These are phyloP conservation scores for Orthosia gothica DNA, from an alignment of 2,888 invertebrate genomes.

Conservation along the genomic window DNA sequence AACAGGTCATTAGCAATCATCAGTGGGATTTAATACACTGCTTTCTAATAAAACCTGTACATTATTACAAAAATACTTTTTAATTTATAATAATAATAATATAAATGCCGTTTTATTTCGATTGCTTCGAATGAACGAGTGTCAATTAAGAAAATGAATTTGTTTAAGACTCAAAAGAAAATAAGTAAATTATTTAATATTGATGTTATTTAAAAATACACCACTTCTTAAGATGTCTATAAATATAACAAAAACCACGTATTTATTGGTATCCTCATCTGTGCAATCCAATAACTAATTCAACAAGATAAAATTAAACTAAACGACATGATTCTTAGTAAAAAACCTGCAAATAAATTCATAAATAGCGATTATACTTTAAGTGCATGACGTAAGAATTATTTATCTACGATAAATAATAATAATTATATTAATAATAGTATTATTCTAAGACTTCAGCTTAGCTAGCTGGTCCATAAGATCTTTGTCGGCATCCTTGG, in stretches of 20 bases:
- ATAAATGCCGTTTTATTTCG: background rate
- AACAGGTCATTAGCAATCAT: background rate
- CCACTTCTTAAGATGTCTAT: background rate
- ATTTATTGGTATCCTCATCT: conserved; percentile 1
- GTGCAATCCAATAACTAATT: background rate
- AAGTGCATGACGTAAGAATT: conserved; percentile 15
- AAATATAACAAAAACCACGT: conserved; percentile 26
- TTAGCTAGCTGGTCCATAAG: conserved; percentile 94
- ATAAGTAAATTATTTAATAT: no score
- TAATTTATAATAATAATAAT: background rate
- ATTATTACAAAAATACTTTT: background rate
- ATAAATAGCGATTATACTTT: conserved; percentile 39
- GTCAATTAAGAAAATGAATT: background rate
- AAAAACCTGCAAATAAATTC: conserved; percentile 31
- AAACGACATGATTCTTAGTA: conserved; percentile 39
- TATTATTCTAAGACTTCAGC: conserved; percentile 84
- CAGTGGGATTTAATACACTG: background rate
- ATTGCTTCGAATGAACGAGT: background rate
- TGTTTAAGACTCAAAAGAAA: background rate
- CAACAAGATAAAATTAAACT: conserved; percentile 23
- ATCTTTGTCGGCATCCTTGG: conserved; percentile 93
- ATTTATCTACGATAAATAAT: conserved; percentile 22
- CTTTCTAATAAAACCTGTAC: background rate
- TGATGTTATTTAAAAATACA: background rate
- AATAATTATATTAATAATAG: background rate